A percentile compares a stretch with the other conserved stretches of the same genome.
Conservation (phyloP, 2,113 vertebrate species). For the Leptobrachium ailaonicum region DNA sequence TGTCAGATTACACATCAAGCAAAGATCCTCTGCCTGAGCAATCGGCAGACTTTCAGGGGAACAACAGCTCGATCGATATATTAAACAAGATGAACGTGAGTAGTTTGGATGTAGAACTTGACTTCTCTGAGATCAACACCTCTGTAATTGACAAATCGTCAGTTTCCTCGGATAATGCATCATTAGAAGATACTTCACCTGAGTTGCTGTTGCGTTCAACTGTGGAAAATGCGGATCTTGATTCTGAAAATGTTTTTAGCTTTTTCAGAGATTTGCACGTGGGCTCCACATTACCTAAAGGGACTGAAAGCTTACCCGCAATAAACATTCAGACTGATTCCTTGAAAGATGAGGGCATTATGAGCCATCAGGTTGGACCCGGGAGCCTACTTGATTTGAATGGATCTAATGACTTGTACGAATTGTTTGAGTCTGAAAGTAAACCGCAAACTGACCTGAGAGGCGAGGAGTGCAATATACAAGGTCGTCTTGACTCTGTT, state of each 20-base stretch:
- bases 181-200: slow-evolving; percentile 39
- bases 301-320: neutral
- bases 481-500: neutral
- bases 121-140: slow-evolving; percentile 52
- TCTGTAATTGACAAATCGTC: slow-evolving; percentile 48
- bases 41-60: slow-evolving; percentile 63
- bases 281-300: neutral
- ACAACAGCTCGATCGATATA: slow-evolving; percentile 61
- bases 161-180: too few species aligned
- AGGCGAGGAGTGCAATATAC: neutral
- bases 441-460: neutral
- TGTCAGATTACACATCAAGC: slow-evolving; percentile 68
- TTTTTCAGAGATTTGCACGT: slow-evolving; percentile 55
- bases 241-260: slow-evolving; percentile 46
- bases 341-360: too few species aligned
- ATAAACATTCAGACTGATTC: neutral
- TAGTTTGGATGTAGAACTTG: slow-evolving; percentile 60
- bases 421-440: neutral
- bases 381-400: neutral
- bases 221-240: slow-evolving; percentile 51
- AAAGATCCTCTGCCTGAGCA: slow-evolving; percentile 54
- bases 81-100: slow-evolving; percentile 65
- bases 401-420: slow-evolving; percentile 13
- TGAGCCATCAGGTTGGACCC: neutral
- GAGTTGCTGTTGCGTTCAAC: slow-evolving; percentile 67